These are phyloP conservation scores for Drosophila micromelanica DNA, from an alignment of 1,140 invertebrate genomes.

Conservation along the genomic window DNA sequence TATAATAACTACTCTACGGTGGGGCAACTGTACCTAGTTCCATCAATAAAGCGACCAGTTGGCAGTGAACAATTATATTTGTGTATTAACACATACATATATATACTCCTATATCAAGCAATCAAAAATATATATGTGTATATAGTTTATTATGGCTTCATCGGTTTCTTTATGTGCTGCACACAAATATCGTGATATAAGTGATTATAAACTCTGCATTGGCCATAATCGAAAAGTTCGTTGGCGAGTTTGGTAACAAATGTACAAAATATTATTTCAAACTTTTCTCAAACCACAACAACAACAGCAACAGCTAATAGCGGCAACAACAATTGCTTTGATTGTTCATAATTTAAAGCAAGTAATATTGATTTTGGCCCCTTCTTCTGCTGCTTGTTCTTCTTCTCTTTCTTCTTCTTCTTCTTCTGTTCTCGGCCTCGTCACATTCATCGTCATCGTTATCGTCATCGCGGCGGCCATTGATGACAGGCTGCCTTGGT, in stretches of 20 bases:
- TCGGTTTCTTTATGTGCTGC: not conserved
- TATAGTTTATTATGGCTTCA: not conserved
- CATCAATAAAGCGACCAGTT: no score
- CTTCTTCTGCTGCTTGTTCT: not conserved
- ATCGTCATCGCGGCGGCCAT: slow-evolving; percentile 1
- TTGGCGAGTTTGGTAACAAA: slow-evolving; percentile 1
- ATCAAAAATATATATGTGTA: not conserved
- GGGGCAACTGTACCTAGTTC: no score
- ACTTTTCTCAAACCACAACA: slow-evolving; percentile 6
- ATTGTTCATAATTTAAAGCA: slow-evolving; percentile 44
- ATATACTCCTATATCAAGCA: not conserved
- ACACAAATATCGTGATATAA: slow-evolving; percentile 4
- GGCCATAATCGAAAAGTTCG: not conserved
- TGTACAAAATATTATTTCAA: slow-evolving; percentile 12
- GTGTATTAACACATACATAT: no score
- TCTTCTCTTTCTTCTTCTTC: not conserved
- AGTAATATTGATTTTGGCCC: slow-evolving; percentile 37
- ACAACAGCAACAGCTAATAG: not conserved
- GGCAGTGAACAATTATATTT: no score
- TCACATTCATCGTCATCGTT: slow-evolving; percentile 23
- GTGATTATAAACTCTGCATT: not conserved
- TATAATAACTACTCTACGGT: no score
- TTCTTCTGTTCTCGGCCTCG: slow-evolving; percentile 9
- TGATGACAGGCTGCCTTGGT: slow-evolving; percentile 19
- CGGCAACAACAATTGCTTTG: slow-evolving; percentile 17